Evolutionary conservation across 2,888 invertebrate genomes (phyloP).

Genomic region (Erebia aethiops): DNA sequence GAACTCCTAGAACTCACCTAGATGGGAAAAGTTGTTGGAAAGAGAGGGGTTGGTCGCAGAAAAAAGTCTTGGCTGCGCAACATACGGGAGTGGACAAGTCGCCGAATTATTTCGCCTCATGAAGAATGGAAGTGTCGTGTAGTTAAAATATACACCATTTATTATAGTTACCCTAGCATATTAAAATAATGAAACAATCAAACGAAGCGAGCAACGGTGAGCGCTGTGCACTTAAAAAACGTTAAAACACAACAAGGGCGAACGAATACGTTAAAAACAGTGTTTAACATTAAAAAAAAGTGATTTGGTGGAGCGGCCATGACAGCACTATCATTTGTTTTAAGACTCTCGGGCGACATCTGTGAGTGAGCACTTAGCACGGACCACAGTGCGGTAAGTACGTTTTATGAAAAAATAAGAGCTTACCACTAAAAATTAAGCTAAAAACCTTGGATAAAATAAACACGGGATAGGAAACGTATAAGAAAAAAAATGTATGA

Average conservation of each 20-base stretch:
- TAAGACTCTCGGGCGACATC: constrained; percentile 53
- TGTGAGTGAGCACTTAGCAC: constrained; percentile 44
- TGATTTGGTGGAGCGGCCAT: constrained; percentile 47
- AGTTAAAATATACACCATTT: no score
- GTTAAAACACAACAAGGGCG: constrained; percentile 33
- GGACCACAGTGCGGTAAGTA: constrained; percentile 34
- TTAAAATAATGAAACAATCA: not conserved
- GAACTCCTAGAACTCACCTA: no score
- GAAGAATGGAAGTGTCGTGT: no score
- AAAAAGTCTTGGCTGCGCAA: no score
- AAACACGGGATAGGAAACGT: no score
- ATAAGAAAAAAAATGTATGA: no score
- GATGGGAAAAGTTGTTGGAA: no score
- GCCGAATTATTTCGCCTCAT: no score
- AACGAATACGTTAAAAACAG: constrained; percentile 34
- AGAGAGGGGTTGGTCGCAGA: no score
- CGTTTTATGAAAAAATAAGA: not conserved
- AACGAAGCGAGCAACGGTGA: constrained; percentile 8
- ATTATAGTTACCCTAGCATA: not conserved
- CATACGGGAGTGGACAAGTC: no score
- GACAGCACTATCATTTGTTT: constrained; percentile 51
- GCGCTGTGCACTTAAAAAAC: constrained; percentile 31
- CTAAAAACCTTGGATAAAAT: no score
- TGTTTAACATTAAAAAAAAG: constrained; percentile 56
- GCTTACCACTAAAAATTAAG: no score